A percentile compares a stretch with the other conserved stretches of the same genome.
These are phyloP conservation scores for Drosophila fuyamai DNA, from an alignment of 1,140 invertebrate species.

Conservation along the genomic window DNA sequence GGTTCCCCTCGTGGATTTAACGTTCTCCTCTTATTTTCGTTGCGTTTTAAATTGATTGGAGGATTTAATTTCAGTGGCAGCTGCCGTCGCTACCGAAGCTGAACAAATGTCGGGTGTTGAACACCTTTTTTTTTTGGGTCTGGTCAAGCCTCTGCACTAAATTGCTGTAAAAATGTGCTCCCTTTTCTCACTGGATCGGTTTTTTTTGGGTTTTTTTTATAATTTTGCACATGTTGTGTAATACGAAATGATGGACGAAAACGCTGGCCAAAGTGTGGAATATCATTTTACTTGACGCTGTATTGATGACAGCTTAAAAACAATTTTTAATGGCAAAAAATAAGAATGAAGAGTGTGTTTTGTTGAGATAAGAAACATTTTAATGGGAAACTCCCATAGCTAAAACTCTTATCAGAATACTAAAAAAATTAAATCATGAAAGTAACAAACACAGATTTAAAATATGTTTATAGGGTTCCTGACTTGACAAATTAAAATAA, in stretches of 20 bases:
- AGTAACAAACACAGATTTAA: too few species aligned
- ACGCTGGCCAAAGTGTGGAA: not conserved
- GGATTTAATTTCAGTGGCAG: conserved; percentile 81
- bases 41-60: conserved; percentile 77
- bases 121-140: conserved; percentile 54
- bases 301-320: not conserved
- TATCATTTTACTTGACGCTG: conserved; percentile 17
- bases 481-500: too few species aligned
- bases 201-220: conserved; percentile 3
- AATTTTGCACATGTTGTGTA: conserved; percentile 59
- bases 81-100: conserved; percentile 59
- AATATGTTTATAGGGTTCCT: too few species aligned
- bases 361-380: too few species aligned
- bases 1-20: conserved; percentile 66
- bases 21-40: conserved; percentile 25
- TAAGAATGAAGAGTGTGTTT: too few species aligned
- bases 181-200: conserved; percentile 10
- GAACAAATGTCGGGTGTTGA: conserved; percentile 39
- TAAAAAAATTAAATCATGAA: too few species aligned
- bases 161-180: conserved; percentile 53
- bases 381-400: too few species aligned
- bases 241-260: conserved; percentile 40
- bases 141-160: conserved; percentile 38
- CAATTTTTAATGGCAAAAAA: not conserved
- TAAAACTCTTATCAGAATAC: too few species aligned